These are phyloP conservation scores for Natator depressus DNA, from an alignment of 2,113 vertebrate species.

Conservation along the genomic window DNA sequence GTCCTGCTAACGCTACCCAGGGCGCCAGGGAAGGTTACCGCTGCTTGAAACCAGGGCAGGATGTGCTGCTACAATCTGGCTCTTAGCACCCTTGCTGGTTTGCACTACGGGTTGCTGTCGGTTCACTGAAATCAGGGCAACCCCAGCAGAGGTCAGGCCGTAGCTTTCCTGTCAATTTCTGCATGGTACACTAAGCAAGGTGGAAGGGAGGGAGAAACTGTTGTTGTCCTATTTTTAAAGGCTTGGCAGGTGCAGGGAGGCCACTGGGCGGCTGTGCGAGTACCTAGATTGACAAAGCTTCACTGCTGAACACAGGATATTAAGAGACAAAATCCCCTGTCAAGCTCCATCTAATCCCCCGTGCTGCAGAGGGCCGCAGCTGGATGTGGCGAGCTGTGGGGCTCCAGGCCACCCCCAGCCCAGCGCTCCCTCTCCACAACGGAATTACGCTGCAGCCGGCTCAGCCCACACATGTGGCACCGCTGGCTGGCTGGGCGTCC, in stretches of 20 bases:
- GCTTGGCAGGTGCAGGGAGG: background rate
- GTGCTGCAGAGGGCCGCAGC: background rate
- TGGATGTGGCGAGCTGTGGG: background rate
- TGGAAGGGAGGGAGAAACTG: background rate
- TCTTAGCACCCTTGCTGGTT: background rate
- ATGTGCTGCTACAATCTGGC: too few relatives aligned
- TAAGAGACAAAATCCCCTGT: background rate
- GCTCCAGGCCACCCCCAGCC: background rate
- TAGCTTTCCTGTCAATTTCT: background rate
- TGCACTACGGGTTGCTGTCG: too few relatives aligned
- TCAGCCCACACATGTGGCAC: background rate
- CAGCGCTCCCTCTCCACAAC: too few relatives aligned
- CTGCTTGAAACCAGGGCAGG: background rate
- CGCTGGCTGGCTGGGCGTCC: background rate
- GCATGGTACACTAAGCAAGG: background rate
- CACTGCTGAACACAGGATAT: background rate
- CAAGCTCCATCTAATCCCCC: background rate
- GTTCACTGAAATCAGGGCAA: background rate
- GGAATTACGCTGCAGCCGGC: too few relatives aligned
- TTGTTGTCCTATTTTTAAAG: background rate
- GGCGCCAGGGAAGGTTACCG: background rate
- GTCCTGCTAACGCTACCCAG: background rate
- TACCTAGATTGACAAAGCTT: background rate
- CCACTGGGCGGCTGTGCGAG: background rate
- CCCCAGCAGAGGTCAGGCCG: background rate